Evolutionary conservation across 2,888 invertebrate species (phyloP), one percentile per base, ranked within the genome.

Genomic region (Lacanobia oleracea): DNA sequence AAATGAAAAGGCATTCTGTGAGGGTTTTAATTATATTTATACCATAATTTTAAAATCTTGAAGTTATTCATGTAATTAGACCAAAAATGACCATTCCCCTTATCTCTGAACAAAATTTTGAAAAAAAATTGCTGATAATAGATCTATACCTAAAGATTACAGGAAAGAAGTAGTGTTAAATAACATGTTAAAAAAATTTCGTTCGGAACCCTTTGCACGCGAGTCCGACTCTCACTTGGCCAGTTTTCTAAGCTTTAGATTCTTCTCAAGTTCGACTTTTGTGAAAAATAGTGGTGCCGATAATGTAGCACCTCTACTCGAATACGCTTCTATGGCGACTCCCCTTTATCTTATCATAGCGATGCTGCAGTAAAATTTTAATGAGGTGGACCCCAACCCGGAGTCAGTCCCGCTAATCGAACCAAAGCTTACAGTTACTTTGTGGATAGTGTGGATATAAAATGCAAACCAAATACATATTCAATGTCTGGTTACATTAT

Each of bases 321-420:
- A 88, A 86, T 82, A 81, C 67, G 74, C 77, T 77, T 85, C 78
- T 82, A 71, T 76, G 79, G 81, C 78, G 81, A 82, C 21, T 62
- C 80, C 84, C 87, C 83, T 88, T 88, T 89, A 90, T 91, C 89
- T 91, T 92, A 91, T 93, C 91, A 89, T 82, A 83, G 86, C 84
- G 87, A 88, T 88, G 87, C 85, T 88, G 90, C 88, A 88, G 91
- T 92, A 91, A 92, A 92, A 92, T 91, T 93, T 93, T 94, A 94
- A 94, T 94, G 92, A 94, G 92, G 88, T 86, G 81, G 82, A 77
- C 80, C 87, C 88, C 83, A 86, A 86, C 75, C 86, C 86, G 70
- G 79, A 77, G 81, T 83, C 79, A 82, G 88, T 92, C 87, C 92
- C 90, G 92, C 91, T 93, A 91, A 92, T 92, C 91, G 91, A 88